These are phyloP conservation scores for Lysandra coridon DNA, from an alignment of 2,888 invertebrate species.

Conservation along the genomic window DNA sequence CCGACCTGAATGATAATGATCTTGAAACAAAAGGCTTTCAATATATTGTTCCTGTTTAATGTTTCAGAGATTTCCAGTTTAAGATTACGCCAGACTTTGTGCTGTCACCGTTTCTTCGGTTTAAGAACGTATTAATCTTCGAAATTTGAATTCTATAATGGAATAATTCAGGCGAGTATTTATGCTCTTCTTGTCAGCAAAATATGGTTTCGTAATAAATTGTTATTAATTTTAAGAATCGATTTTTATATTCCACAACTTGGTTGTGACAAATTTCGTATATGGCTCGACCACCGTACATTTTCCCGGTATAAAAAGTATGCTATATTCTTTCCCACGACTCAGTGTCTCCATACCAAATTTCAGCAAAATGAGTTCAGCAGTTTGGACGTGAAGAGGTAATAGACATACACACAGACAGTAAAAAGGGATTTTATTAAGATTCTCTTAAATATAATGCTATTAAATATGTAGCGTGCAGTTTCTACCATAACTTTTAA, in stretches of 20 bases:
- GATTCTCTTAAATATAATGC: no score
- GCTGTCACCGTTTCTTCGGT: not conserved
- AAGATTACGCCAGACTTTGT: constrained; percentile 13
- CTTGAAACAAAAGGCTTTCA: constrained; percentile 16
- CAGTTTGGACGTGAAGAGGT: no score
- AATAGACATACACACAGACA: no score
- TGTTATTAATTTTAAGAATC: not conserved
- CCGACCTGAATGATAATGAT: not conserved
- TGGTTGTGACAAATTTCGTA: no score
- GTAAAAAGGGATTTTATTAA: no score
- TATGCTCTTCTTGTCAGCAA: not conserved
- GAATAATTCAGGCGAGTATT: constrained; percentile 17
- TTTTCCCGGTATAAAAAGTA: no score
- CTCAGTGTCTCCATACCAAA: no score
- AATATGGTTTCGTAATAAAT: not conserved
- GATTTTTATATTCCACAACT: not conserved
- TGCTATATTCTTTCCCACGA: no score
- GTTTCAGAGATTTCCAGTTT: not conserved
- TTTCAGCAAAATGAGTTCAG: no score
- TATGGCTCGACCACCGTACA: no score
- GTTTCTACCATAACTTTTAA: no score
- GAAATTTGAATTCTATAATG: constrained; percentile 15
- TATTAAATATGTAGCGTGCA: no score
- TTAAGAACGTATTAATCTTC: constrained; percentile 24
- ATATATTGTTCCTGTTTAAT: constrained; percentile 20